These are phyloP conservation scores for Drosophila phalerata DNA, from an alignment of 2,888 invertebrate genomes.

Conservation along the genomic window DNA sequence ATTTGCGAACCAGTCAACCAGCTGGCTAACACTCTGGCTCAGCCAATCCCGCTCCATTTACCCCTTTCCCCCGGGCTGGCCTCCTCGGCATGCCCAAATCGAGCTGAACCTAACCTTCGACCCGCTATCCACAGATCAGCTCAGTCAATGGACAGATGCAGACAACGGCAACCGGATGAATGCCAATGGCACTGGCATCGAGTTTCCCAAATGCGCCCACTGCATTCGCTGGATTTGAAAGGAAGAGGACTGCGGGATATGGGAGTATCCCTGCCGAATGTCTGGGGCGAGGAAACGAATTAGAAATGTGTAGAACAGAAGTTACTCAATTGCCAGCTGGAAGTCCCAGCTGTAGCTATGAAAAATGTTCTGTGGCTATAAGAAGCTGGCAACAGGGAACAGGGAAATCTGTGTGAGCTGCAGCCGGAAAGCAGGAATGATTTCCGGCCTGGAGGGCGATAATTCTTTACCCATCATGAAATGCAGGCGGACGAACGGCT, in stretches of 20 bases:
- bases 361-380: slow-evolving; percentile 66
- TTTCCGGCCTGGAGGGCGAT: slow-evolving; percentile 63
- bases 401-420: slow-evolving; percentile 55
- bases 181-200: slow-evolving; percentile 39
- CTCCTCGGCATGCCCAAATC: slow-evolving; percentile 21
- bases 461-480: slow-evolving; percentile 61
- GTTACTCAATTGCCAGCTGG: slow-evolving; percentile 74
- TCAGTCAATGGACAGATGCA: slow-evolving; percentile 49
- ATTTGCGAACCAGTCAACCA: slow-evolving; percentile 63
- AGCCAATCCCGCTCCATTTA: not conserved
- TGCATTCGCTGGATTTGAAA: slow-evolving; percentile 22
- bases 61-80: too few relatives aligned
- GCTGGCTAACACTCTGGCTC: slow-evolving; percentile 45
- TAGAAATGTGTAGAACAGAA: slow-evolving; percentile 81
- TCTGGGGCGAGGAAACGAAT: slow-evolving; percentile 62
- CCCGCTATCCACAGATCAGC: slow-evolving; percentile 14
- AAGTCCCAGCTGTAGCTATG: slow-evolving; percentile 49
- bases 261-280: not conserved
- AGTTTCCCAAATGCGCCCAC: slow-evolving; percentile 38
- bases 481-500: slow-evolving; percentile 9
- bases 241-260: not conserved
- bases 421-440: slow-evolving; percentile 60
- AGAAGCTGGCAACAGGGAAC: slow-evolving; percentile 41
- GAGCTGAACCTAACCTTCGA: slow-evolving; percentile 14
- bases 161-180: slow-evolving; percentile 37